A percentile compares a stretch with the other conserved stretches of the same genome.
phyloP scores from a whole-genome alignment of 2,888 invertebrate species.

The Polydrusus tereticollis region DNA sequence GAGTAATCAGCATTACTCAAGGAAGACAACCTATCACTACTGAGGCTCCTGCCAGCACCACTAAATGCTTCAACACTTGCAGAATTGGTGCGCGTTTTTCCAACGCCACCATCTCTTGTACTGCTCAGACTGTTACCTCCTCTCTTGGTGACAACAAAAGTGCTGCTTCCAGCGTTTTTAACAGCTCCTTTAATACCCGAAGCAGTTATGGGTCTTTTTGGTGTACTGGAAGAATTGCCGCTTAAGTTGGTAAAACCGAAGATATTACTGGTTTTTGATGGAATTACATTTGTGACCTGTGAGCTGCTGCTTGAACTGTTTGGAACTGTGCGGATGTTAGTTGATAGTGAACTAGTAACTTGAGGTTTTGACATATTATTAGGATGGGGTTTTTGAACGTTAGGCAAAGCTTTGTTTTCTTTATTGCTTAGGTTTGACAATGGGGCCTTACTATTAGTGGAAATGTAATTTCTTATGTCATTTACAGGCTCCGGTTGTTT shows the following conservation, averaged over 20 bases:
- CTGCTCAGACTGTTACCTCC: conserved; percentile 32
- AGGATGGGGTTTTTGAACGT: not conserved
- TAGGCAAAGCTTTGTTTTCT: conserved; percentile 5
- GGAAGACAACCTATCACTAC: conserved; percentile 25
- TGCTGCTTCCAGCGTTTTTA: conserved; percentile 59
- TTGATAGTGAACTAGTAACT: not conserved
- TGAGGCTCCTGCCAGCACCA: conserved; percentile 49
- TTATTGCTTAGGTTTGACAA: not conserved
- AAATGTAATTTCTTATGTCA: conserved; percentile 57
- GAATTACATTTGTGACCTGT: conserved; percentile 50
- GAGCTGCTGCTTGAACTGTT: conserved; percentile 36
- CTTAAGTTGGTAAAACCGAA: conserved; percentile 54
- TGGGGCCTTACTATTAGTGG: conserved; percentile 27
- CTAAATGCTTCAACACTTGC: conserved; percentile 41
- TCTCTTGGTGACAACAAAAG: conserved; percentile 55
- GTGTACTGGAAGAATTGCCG: conserved; percentile 11
- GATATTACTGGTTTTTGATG: conserved; percentile 55
- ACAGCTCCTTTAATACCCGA: conserved; percentile 58
- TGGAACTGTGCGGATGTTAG: conserved; percentile 44
- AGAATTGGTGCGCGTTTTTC: conserved; percentile 5
- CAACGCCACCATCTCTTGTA: conserved; percentile 9
- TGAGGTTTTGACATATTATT: not conserved
- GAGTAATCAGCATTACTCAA: conserved; percentile 55
- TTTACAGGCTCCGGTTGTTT: conserved; percentile 39
- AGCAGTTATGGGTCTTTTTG: conserved; percentile 7